A percentile compares a stretch with the other conserved stretches of the same genome.
Conservation (phyloP, 2,113 vertebrate genomes). For the Mobula birostris region DNA sequence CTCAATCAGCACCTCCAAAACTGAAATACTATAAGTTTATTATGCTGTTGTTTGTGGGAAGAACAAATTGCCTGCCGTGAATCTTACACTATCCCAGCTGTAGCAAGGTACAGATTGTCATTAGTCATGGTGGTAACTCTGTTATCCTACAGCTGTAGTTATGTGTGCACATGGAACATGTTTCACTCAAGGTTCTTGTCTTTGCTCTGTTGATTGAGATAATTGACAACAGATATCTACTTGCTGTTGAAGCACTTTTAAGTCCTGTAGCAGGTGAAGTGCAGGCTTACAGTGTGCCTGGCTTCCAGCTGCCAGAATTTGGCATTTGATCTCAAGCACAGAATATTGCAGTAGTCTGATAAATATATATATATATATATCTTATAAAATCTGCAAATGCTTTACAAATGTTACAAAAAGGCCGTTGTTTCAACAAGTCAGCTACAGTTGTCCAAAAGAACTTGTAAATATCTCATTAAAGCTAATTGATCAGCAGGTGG, state of each 20-base stretch:
- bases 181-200: neutral
- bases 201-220: neutral
- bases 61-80: neutral
- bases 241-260: neutral
- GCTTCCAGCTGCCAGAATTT: neutral
- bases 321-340: neutral
- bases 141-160: neutral
- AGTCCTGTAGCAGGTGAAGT: neutral
- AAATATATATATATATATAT: neutral
- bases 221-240: slow-evolving; percentile 6
- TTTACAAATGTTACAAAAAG: neutral
- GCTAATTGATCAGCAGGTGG: slow-evolving; percentile 13
- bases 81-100: neutral
- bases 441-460: neutral
- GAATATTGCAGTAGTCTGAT: neutral
- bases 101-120: neutral
- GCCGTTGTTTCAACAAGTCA: neutral
- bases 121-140: neutral
- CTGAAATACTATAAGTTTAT: neutral
- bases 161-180: neutral
- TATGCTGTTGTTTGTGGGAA: neutral
- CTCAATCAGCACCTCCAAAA: neutral
- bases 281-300: neutral
- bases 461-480: neutral
- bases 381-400: neutral